These are phyloP conservation scores for Drosophila athabasca DNA, from an alignment of 1,140 invertebrate genomes.

Conservation along the genomic window DNA sequence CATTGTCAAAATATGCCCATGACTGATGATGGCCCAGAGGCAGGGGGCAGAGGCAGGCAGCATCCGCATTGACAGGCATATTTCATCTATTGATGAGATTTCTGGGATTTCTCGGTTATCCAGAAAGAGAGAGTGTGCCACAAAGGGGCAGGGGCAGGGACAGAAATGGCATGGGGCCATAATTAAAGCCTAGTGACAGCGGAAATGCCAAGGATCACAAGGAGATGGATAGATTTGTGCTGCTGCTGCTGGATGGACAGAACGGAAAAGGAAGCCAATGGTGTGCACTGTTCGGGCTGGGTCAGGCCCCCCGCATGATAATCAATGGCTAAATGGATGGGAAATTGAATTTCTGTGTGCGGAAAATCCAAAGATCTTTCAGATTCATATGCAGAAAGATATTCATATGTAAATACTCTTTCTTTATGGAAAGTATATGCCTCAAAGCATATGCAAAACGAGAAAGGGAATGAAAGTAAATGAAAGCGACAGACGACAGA, in stretches of 20 bases:
- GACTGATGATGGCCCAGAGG: conserved; percentile 65
- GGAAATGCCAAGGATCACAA: conserved; percentile 60
- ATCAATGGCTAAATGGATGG: conserved; percentile 70
- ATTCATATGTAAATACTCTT: too few relatives aligned
- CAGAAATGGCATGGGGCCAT: conserved; percentile 35
- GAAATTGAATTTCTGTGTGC: conserved; percentile 66
- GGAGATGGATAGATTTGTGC: conserved; percentile 34
- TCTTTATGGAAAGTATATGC: too few relatives aligned
- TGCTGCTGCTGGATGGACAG: conserved; percentile 32
- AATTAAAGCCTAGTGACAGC: conserved; percentile 72
- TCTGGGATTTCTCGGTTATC: conserved; percentile 56
- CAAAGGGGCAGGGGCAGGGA: conserved; percentile 22
- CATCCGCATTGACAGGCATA: conserved; percentile 54
- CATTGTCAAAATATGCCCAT: conserved; percentile 77
- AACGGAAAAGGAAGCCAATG: conserved; percentile 45
- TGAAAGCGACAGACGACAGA: conserved; percentile 37
- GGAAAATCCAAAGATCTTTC: background rate
- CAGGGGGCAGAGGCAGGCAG: background rate
- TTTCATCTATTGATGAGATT: conserved; percentile 65
- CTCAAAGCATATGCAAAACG: too few relatives aligned
- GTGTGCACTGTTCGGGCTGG: conserved; percentile 26
- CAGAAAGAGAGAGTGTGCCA: too few relatives aligned
- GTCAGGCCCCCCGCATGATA: conserved; percentile 31
- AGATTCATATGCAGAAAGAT: too few relatives aligned
- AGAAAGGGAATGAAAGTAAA: conserved; percentile 25